Conservation (phyloP, 2,113 vertebrate genomes). For the Hiodon alosoides region DNA sequence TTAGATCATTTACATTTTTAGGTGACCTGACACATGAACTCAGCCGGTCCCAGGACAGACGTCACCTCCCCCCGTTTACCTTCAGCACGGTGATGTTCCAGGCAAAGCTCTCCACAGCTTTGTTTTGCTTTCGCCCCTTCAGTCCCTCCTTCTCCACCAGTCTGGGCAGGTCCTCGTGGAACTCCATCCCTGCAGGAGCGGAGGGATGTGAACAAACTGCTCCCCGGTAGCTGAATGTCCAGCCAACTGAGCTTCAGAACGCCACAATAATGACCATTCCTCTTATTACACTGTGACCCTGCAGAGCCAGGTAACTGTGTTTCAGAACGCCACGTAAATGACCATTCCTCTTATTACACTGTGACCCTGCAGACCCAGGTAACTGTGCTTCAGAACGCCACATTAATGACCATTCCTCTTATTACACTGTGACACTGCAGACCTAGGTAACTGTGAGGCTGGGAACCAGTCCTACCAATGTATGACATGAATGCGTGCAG, state of each 20-base stretch:
- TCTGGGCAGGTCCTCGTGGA: slow-evolving; percentile 78
- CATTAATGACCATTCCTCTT: no score
- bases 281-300: neutral
- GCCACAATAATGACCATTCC: neutral
- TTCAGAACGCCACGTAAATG: no score
- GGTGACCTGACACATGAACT: neutral
- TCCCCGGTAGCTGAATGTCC: neutral
- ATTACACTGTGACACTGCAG: no score
- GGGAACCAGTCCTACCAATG: no score
- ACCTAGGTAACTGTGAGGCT: no score
- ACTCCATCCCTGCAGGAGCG: slow-evolving; percentile 68
- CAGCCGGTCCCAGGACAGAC: neutral
- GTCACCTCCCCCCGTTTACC: slow-evolving; percentile 38
- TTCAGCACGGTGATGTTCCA: slow-evolving; percentile 80
- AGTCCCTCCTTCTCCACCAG: slow-evolving; percentile 78
- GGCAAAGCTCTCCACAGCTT: slow-evolving; percentile 81
- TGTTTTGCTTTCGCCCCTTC: slow-evolving; percentile 77
- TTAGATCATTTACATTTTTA: neutral
- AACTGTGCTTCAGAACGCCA: no score
- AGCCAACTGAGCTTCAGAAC: neutral
- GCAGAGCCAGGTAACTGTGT: no score
- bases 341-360: no score
- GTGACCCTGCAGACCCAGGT: no score
- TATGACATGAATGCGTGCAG: no score
- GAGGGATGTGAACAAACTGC: neutral